phyloP scores from a whole-genome alignment of 64 coral and sea anemone species.

The Hydrozoanthus tunicans region DNA sequence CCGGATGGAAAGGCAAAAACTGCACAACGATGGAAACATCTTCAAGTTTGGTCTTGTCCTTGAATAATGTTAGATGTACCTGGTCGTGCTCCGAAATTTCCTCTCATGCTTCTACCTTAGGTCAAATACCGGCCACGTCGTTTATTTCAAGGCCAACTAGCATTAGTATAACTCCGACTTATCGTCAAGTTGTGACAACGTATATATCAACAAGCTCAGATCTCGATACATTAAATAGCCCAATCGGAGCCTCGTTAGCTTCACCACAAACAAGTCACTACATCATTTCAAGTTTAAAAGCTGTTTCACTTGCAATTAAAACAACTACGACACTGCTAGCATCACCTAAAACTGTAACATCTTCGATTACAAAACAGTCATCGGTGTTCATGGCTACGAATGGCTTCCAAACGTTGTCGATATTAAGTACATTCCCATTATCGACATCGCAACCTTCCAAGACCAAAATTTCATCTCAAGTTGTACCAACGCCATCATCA shows the following conservation, averaged over 20 bases:
- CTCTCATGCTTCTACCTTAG: background rate
- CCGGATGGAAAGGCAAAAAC: conserved; percentile 15
- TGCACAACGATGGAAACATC: conserved; percentile 5
- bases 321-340: background rate
- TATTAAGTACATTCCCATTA: background rate
- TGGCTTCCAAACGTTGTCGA: background rate
- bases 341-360: background rate
- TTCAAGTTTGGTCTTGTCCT: background rate
- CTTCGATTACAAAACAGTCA: background rate
- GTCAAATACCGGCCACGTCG: background rate
- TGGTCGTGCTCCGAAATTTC: background rate
- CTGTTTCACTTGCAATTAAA: background rate
- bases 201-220: background rate
- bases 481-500: background rate
- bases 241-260: background rate
- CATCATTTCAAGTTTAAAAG: background rate
- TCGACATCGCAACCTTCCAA: too few species aligned
- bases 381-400: background rate
- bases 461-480: background rate
- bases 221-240: background rate
- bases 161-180: background rate
- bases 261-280: background rate
- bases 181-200: background rate
- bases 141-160: background rate
- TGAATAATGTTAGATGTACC: background rate